Percentiles rank a stretch among this genome's conserved stretches.
Conservation (phyloP, 2,888 invertebrate genomes). For the Papilio elwesi region DNA sequence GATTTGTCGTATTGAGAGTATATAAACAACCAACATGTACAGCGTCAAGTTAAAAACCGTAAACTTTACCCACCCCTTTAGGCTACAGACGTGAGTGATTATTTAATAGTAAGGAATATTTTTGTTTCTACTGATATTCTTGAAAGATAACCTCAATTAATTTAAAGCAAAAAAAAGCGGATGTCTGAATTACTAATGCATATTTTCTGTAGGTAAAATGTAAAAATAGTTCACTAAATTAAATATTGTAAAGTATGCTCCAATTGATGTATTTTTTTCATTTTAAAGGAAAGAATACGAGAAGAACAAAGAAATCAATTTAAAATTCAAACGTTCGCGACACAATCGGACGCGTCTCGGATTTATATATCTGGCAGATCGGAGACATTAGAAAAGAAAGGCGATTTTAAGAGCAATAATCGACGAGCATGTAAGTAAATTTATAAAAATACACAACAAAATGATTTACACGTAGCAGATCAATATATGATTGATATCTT, state of each 20-base stretch:
- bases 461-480: no score
- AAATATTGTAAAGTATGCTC: not conserved
- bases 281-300: not conserved
- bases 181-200: no score
- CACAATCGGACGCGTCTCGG: not conserved
- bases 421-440: not conserved
- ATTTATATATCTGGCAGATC: not conserved
- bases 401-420: not conserved
- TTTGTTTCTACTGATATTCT: no score
- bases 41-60: no score
- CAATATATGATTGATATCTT: not conserved
- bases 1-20: no score
- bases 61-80: no score
- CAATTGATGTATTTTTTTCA: constrained; percentile 3
- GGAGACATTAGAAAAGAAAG: not conserved
- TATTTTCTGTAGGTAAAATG: no score
- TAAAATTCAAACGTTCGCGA: not conserved
- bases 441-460: not conserved
- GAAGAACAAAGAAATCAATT: not conserved
- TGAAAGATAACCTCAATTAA: no score
- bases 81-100: no score
- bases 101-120: no score
- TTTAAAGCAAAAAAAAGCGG: no score
- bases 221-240: not conserved
- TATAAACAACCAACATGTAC: no score